Evolutionary conservation across 1,140 invertebrate species (phyloP), one percentile per base, ranked within the genome.

Genomic region (Diachasma alloeum): DNA sequence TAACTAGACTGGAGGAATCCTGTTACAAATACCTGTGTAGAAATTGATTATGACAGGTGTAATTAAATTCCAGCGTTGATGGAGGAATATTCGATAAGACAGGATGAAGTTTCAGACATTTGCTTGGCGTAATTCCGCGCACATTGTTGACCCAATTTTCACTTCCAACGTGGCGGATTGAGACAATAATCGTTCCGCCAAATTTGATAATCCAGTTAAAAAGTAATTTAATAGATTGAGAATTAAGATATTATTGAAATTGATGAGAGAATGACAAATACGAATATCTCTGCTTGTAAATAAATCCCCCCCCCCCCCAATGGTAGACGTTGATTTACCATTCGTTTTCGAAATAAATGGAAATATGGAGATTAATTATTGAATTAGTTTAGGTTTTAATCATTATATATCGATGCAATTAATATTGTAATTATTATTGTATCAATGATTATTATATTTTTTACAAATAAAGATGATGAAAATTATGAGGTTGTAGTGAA

Each of bases 401-500:
- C n/a, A n/a, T 69, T 26, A 44, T 63, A 67, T 48, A 72, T 78
- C 67, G 74, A 81, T 80, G 24, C 37, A 48, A 80, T 81, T 81
- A 80, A 73, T 74, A 75, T 67, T 80, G 82, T 83, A 82, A 82
- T 82, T 84, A 82, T 81, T 77, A 85, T 82, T 86, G 83, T 85
- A 84, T 83, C 78, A 81, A 83, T 81, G 77, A 87, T 88, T 86
- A 88, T 86, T 88, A 88, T 88, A 88, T 88, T 88, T 88, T 88
- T 88, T 87, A 88, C 87, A 83, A 88, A 87, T 88, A 88, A 88
- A 88, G 78, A 83, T 77, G 81, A 56, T 79, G 79, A 80, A 78
- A 72, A 46, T 68, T 53, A 24, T 31, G 31, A 31, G 31, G 31
- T 31, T 31, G 31, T 31, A 2, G 6, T 6, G 31, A n/a, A n/a